Base-by-base conservation (phyloP, 2,888 invertebrate species). In the Papilio elwesi region DNA sequence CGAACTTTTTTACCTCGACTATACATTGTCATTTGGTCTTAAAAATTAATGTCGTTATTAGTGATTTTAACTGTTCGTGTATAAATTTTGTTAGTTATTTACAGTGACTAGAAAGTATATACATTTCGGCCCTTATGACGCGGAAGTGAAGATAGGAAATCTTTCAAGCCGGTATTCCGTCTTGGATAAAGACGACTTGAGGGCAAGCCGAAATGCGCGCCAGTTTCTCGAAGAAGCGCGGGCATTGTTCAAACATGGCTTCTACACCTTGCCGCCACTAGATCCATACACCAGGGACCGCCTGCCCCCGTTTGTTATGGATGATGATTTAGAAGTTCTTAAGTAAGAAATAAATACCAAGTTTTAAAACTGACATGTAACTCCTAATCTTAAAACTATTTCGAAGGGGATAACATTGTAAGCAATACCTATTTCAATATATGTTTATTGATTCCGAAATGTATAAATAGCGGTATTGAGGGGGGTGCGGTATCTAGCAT, bases 221-320 rank as follows among this genome's bases (percentile, higher is more conserved):
- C 36, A 57, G 4, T 47, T 75, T 26, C 10, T 73, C 12, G 75
- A 76, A 66, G 38, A 64, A 0, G 48, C 70, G 0, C 71, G 77
- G 6, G 52, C 38, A 12, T 64, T 75, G 67, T 76, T 75, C 13
- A 38, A 16, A 12, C 70, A 74, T 38, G 76, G 77, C 15, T 69
- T 76, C 13, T 53, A 67, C 43, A 53, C 67, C 2, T n/a, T 77
- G 48, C 76, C 77, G 0, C 53, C 74, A 0, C 52, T 77, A 38
- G 77, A 77, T 15, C 77, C 77, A 10, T 77, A 69, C 43, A 12
- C 36, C 26, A 49, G 43, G 43, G 11, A 53, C 6, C 16, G n/a
- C 15, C 13, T 73, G 5, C 68, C 72, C 6, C 51, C 67, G 10
- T 38, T 71, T 10, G 15, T 16, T 6, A 10, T 67, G 12, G 51